phyloP scores from a whole-genome alignment of 2,113 vertebrate species.

The Gallinago paraguaiae region DNA sequence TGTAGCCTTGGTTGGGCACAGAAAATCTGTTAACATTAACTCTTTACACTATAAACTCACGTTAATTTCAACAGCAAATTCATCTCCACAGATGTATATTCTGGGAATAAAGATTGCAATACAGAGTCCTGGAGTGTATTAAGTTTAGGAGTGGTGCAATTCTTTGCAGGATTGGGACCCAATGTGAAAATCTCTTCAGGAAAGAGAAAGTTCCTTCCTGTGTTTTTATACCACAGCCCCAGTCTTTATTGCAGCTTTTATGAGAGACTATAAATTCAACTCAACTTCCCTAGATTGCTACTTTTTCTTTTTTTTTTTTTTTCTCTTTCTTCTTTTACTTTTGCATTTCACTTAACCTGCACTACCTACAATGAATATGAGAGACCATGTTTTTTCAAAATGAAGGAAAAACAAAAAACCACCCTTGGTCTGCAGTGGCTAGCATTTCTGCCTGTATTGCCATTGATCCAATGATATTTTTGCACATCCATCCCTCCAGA shows the following conservation, averaged over 20 bases:
- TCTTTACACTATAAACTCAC: neutral
- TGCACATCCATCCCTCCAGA: neutral
- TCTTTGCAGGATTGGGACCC: conserved; percentile 9
- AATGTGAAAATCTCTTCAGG: conserved; percentile 19
- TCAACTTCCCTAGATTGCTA: neutral
- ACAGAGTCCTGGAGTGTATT: neutral
- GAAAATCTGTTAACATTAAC: neutral
- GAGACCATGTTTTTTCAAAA: neutral
- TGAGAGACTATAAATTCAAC: conserved; percentile 28
- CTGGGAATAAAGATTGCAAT: neutral
- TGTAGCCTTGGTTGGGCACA: neutral
- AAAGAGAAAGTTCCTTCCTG: conserved; percentile 29
- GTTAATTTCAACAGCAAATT: neutral
- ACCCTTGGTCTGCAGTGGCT: neutral
- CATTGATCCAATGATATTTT: conserved; percentile 3
- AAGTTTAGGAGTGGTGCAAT: conserved; percentile 9
- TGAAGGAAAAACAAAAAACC: neutral
- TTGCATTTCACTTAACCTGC: conserved; percentile 1
- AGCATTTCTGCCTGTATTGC: neutral
- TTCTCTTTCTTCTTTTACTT: neutral
- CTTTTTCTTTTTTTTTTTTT: neutral
- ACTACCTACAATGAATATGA: neutral
- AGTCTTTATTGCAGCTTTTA: conserved; percentile 45
- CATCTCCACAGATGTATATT: neutral
- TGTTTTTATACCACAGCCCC: conserved; percentile 24